Percentiles rank a stretch among this genome's conserved stretches.
phyloP scores from a whole-genome alignment of 1,140 invertebrate genomes.

The Hyles vespertilio region DNA sequence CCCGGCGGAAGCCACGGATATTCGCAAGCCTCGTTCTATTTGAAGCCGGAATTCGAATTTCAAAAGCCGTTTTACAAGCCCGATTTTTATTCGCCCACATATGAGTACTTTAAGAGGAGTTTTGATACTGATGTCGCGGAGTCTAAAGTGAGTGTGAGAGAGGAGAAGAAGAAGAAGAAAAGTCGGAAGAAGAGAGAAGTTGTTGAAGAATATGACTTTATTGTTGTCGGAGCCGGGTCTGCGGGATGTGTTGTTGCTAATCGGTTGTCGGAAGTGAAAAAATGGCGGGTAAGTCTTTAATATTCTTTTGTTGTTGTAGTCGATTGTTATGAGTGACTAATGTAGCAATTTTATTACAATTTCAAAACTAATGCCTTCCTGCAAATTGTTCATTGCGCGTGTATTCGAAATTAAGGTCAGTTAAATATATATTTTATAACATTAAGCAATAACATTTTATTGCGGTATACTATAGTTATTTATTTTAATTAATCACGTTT shows the following conservation, averaged over 20 bases:
- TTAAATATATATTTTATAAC: no score
- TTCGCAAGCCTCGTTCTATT: conserved; percentile 21
- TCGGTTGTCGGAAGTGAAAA: conserved; percentile 61
- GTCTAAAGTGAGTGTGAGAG: conserved; percentile 30
- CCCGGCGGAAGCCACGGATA: conserved; percentile 17
- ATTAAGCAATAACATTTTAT: no score
- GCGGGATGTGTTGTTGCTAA: conserved; percentile 63
- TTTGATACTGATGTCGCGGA: conserved; percentile 35
- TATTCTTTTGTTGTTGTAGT: neutral
- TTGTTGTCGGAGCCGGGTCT: conserved; percentile 62
- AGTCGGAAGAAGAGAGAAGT: conserved; percentile 27
- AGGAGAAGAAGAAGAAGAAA: conserved; percentile 15
- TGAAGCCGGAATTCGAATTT: conserved; percentile 15
- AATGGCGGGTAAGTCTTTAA: conserved; percentile 53
- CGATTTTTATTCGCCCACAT: conserved; percentile 12
- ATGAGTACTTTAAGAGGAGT: conserved; percentile 19
- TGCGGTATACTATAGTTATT: no score
- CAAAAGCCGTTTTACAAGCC: conserved; percentile 6
- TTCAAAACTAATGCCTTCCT: no score
- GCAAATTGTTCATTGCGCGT: no score
- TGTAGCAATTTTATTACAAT: no score
- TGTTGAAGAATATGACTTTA: conserved; percentile 54
- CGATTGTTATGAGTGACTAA: no score
- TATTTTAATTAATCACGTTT: no score
- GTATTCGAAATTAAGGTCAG: no score